Base-by-base conservation (phyloP, 1,140 invertebrate species). In the Monomorium pharaonis region DNA sequence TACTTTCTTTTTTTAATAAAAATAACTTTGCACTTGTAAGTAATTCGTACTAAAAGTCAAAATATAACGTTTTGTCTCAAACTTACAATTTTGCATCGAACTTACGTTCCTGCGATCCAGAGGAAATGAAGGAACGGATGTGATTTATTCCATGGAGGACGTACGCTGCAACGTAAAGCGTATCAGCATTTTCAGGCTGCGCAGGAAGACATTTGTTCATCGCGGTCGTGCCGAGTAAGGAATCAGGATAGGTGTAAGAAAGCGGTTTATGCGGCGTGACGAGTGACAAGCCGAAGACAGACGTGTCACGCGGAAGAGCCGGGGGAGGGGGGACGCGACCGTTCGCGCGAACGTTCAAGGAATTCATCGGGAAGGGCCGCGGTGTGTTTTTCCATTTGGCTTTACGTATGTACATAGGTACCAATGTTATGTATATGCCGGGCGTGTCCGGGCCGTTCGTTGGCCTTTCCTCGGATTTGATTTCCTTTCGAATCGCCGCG, bases 401-500 rank as follows among this genome's bases (percentile, higher is more conserved):
- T 77, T 65, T 33, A 54, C 18, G 16, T 14, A 27, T 14, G 42
- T 54, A 44, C n/a, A 27, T 60, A 75, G 58, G 33, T 30, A 76
- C 18, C 81, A 60, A 76, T 70, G 54, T 81, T 75, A 81, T 33
- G 67, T 69, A 56, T 81, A 72, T 51, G 14, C 49, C 72, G 60
- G 86, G 78, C 49, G 58, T 86, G 89, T 89, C 75, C 89, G 30
- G 84, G 80, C 84, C 89, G 89, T 90, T 91, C 89, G 89, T 90
- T 91, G 89, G 89, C 89, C 89, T 91, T 91, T 91, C 87, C 87
- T 88, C 89, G 89, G 89, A 91, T 91, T 91, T 91, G 89, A 91
- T 91, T 91, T 91, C 89, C 89, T 90, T 86, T 91, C 89, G 87
- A 91, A 91, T 91, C 86, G 63, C 65, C 84, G 74, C 63, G 74